Conservation (phyloP, 2,113 vertebrate genomes). For the Muscicapa adusta region DNA sequence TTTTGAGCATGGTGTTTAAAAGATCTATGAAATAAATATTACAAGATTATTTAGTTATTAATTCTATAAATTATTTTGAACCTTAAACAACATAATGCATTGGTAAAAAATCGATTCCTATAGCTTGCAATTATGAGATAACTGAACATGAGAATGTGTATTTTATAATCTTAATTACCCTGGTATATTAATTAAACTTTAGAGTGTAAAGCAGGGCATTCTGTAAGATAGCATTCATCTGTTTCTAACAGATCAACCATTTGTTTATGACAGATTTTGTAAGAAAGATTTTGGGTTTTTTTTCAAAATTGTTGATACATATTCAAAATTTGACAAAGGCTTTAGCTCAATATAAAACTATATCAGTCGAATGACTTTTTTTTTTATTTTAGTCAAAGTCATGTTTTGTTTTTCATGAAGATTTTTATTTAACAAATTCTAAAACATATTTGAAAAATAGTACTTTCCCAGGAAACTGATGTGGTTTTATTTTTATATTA, state of each 20-base stretch:
- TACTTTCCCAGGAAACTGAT: not conserved
- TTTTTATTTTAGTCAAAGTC: not conserved
- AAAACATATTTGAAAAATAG: not conserved
- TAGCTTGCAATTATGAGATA: not conserved
- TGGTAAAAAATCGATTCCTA: not conserved
- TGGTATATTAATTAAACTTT: not conserved
- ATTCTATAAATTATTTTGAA: not conserved
- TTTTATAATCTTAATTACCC: not conserved
- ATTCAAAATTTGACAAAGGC: not conserved
- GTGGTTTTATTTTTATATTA: not conserved
- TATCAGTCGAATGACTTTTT: not conserved
- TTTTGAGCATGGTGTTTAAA: not conserved
- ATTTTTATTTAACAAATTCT: not conserved
- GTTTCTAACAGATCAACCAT: not conserved
- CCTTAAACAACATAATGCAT: not conserved
- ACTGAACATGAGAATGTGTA: not conserved
- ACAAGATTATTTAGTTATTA: not conserved
- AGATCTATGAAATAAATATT: not conserved
- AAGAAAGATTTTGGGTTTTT: not conserved
- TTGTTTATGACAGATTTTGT: not conserved
- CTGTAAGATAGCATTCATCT: not conserved
- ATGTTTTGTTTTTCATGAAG: not conserved
- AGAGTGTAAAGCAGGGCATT: not conserved
- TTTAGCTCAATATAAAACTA: not conserved
- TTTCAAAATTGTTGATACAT: not conserved